Evolutionary conservation across 2,888 invertebrate species (phyloP), one percentile per base, ranked within the genome.

Genomic region (Netelia virgata): DNA sequence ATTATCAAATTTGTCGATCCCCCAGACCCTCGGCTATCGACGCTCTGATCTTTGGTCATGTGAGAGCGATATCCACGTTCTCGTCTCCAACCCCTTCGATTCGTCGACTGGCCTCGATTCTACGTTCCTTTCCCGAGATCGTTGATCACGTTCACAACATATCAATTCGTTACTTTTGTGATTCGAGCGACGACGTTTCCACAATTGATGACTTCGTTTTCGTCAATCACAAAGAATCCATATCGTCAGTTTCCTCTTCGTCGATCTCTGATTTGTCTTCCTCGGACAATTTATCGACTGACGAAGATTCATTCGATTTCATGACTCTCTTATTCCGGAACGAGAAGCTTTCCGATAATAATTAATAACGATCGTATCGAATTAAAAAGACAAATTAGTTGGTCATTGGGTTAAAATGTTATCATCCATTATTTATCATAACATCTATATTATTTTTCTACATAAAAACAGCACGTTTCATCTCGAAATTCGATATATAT

Each of bases 21-120:
- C 76, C 50, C 94, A 97, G 97, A 87, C 96, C 96, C 0, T 96
- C 96, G 1, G 96, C 97, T 83, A 89, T 97, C 87, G 97, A 98
- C 93, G 97, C 97, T 0, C 92, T 97, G n/a, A 95, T 97, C 1
- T 97, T 95, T 91, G 97, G 97, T 1, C 96, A 96, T 86, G 88
- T 95, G 11, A 92, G 94, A 28, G 94, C 95, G 0, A 89, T 96
- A 14, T 91, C 95, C 3, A 94, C 93, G 0, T 93, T 70, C 18
- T 82, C 82, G 36, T 75, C 61, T 20, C 82, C 85, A 0, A 94
- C 94, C 0, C 76, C 89, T 20, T 79, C 88, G 41, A 82, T 88
- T 8, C 87, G 86, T 83, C 86, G 84, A n/a, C 93, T 94, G 83
- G 93, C 94, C 0, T 84, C 76, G 59, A 94, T 94, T 28, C 93